Conservation (phyloP, 2,888 invertebrate genomes). For the Cephus runcator region DNA sequence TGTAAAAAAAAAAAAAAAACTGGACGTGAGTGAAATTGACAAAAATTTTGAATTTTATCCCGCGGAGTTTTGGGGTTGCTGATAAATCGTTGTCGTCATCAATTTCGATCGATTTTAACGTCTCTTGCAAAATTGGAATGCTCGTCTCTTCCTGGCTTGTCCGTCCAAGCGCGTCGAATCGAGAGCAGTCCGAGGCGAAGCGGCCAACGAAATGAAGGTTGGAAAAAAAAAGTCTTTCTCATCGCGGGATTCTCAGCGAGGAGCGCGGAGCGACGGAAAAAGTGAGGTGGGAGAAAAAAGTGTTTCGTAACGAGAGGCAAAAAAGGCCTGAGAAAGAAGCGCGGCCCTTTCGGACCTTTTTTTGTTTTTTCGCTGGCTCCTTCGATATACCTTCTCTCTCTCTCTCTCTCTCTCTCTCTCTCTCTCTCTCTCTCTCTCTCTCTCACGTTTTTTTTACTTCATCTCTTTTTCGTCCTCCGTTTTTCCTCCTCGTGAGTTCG, state of each 20-base stretch:
- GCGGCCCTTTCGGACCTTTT: constrained; percentile 11
- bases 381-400: neutral
- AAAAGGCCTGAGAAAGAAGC: constrained; percentile 14
- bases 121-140: neutral
- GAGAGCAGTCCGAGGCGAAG: neutral
- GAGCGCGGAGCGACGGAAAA: constrained; percentile 8
- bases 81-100: neutral
- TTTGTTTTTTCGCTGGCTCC: constrained; percentile 3
- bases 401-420: neutral
- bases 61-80: neutral
- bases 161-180: neutral
- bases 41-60: neutral
- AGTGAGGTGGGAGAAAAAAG: neutral
- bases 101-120: neutral
- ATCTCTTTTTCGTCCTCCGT: neutral
- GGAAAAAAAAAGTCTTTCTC: constrained; percentile 5
- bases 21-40: neutral
- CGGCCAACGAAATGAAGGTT: neutral
- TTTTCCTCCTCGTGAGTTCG: neutral
- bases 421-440: neutral
- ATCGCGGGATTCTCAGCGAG: constrained; percentile 19
- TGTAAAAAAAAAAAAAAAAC: neutral
- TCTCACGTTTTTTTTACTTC: neutral
- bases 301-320: constrained; percentile 9
- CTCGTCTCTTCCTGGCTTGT: neutral